These are phyloP conservation scores for Macrotrachela quadricornifera DNA, from an alignment of 1,140 invertebrate species.

Conservation along the genomic window DNA sequence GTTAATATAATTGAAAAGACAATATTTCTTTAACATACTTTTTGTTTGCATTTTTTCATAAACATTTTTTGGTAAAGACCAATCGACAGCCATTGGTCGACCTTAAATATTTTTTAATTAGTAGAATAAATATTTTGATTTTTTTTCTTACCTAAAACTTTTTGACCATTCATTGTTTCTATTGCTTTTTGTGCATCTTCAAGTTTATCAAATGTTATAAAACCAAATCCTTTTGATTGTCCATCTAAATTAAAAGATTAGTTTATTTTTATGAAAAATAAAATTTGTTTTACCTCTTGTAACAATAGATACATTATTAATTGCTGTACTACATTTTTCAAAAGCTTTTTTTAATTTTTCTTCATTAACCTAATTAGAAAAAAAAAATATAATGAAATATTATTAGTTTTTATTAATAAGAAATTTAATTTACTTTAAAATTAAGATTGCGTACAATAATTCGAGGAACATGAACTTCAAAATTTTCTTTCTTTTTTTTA, in stretches of 20 bases:
- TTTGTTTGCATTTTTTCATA: conserved; percentile 19
- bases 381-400: background rate
- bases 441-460: conserved; percentile 6
- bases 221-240: conserved; percentile 2
- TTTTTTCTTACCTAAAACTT: background rate
- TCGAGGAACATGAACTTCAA: conserved; percentile 5
- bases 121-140: background rate
- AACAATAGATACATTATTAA: conserved; percentile 1
- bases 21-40: background rate
- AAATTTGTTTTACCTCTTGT: background rate
- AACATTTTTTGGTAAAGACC: conserved; percentile 58
- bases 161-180: background rate
- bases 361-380: background rate
- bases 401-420: background rate
- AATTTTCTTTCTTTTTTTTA: background rate
- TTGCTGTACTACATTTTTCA: background rate
- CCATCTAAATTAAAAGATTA: background rate
- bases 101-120: no score
- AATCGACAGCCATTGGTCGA: conserved; percentile 47
- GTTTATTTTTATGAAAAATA: no score
- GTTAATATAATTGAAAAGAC: no score
- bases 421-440: conserved; percentile 2
- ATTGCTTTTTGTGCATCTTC: conserved; percentile 4
- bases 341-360: conserved; percentile 2
- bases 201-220: conserved; percentile 6